Evolutionary conservation across 2,113 vertebrate genomes (phyloP), one percentile per base, ranked within the genome.

Genomic region (Halichoeres trimaculatus): DNA sequence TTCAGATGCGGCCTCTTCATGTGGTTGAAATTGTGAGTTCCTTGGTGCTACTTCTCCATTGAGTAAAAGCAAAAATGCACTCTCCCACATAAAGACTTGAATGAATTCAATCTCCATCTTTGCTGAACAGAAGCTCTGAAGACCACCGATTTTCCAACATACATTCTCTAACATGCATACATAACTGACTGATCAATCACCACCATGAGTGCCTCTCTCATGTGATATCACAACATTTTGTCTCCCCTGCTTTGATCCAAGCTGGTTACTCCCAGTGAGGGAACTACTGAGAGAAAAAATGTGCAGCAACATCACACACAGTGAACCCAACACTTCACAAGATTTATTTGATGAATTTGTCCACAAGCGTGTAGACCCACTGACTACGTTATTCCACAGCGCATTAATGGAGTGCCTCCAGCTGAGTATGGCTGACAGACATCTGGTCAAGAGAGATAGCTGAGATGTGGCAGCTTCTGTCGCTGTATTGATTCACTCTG

Each of bases 371-470:
- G 63, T 71, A 83, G 66, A 72, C 51, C 74, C 77, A 77, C 78
- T 56, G 76, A 83, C 80, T 85, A 73, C 86, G 81, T 84, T 81
- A 76, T 89, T 89, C 76, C 81, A 68, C 63, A 69, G 76, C 78
- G 80, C 81, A 76, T 88, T 89, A 90, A 89, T 85, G 74, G 86
- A 78, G 58, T 71, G 80, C 76, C 81, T 86, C 90, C 85, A 88
- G 81, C 88, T 89, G 91, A 83, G 86, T 60, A 63, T 64, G 65
- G 70, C 84, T 88, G 87, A 88, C 88, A 91, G 88, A 83, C 85
- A 78, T 90, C 88, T 87, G 83, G 78, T 65, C 70, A 63, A 57
- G 81, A 74, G 68, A 83, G 87, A 80, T 80, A 84, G 85, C 82
- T 68, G 53, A 76, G 80, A 85, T 78, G 81, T 85, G 89, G 83